phyloP scores from a whole-genome alignment of 2,797 vertebrate genomes.

The Chiroxiphia lanceolata region DNA sequence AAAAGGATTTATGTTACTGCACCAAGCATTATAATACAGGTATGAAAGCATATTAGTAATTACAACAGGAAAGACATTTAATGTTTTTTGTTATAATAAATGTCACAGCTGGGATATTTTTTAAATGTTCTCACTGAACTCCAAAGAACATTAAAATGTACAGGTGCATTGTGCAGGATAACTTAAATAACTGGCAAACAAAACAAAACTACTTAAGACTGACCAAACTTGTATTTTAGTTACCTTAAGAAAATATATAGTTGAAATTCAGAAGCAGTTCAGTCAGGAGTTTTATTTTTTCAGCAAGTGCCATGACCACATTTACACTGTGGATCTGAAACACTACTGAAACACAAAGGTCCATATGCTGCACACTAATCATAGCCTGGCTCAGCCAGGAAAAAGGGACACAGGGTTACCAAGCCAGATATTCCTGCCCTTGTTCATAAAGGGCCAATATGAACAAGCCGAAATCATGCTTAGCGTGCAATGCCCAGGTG shows the following conservation, averaged over 20 bases:
- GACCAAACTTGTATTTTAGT: neutral
- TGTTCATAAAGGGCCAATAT: neutral
- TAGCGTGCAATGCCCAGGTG: neutral
- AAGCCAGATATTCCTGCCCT: neutral
- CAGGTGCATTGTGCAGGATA: neutral
- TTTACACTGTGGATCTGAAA: neutral
- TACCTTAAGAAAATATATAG: neutral
- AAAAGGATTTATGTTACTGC: slow-evolving; percentile 94
- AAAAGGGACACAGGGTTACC: neutral
- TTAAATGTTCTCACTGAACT: neutral
- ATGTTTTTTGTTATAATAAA: neutral
- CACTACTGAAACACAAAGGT: neutral
- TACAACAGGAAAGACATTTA: neutral
- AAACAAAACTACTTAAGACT: neutral
- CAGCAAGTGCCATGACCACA: neutral
- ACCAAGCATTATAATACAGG: slow-evolving; percentile 99
- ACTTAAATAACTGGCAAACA: neutral
- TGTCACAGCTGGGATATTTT: neutral
- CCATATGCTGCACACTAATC: rapidly evolving
- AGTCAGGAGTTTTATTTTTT: neutral
- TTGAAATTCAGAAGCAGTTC: neutral
- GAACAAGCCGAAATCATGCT: neutral
- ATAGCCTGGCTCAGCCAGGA: neutral
- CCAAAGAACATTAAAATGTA: neutral
- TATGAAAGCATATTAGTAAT: slow-evolving; percentile 48